phyloP scores from a whole-genome alignment of 2,888 invertebrate genomes.

The Dryocosmus kuriphilus region DNA sequence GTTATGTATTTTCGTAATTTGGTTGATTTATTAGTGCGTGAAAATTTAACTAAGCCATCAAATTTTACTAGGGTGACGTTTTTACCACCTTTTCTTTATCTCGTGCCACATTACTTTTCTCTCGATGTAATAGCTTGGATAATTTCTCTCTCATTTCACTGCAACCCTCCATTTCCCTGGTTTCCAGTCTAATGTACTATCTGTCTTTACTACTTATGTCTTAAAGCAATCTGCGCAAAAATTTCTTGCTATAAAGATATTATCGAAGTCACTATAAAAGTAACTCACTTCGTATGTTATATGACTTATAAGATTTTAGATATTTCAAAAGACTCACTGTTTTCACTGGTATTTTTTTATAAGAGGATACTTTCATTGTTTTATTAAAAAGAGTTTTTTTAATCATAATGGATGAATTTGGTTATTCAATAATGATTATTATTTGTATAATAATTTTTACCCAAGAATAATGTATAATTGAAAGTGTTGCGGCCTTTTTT shows the following conservation, averaged over 20 bases:
- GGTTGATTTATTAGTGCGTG: not conserved
- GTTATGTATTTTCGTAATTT: not conserved
- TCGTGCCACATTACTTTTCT: conserved; percentile 29
- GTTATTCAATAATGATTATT: too few relatives aligned
- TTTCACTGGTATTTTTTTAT: not conserved
- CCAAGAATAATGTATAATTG: too few relatives aligned
- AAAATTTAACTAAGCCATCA: not conserved
- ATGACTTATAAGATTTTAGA: not conserved
- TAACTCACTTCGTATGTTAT: not conserved
- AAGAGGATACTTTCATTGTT: not conserved
- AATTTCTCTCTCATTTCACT: conserved; percentile 26
- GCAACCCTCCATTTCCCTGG: not conserved
- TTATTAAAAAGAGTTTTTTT: not conserved
- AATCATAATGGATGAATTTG: too few relatives aligned
- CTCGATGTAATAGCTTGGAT: conserved; percentile 29
- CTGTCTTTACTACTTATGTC: not conserved
- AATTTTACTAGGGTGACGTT: not conserved
- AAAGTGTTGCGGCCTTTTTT: too few relatives aligned
- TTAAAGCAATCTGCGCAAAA: not conserved
- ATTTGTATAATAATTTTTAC: too few relatives aligned
- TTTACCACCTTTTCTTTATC: conserved; percentile 21
- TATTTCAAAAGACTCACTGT: not conserved
- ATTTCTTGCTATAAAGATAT: not conserved
- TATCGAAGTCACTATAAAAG: not conserved
- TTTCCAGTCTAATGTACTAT: not conserved